These are phyloP conservation scores for Aphaenogaster rudis DNA, from an alignment of 1,140 invertebrate genomes.

Conservation along the genomic window DNA sequence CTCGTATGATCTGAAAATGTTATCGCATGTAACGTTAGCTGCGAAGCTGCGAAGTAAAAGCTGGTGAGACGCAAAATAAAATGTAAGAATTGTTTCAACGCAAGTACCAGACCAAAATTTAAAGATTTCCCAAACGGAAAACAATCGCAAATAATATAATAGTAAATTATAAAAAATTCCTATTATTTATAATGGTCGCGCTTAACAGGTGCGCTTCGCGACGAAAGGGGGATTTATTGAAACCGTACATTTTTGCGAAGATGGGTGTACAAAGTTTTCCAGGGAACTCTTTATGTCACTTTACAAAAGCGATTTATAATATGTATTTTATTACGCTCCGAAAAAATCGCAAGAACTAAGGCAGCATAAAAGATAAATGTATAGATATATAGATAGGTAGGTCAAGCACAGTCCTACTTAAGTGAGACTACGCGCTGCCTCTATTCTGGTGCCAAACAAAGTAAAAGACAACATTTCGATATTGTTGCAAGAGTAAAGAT, in stretches of 20 bases:
- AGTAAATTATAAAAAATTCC: not conserved
- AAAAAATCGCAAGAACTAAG: conserved; percentile 40
- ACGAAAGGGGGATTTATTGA: conserved; percentile 3
- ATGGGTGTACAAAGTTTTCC: not conserved
- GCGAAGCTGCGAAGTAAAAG: conserved; percentile 45
- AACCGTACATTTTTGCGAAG: not conserved
- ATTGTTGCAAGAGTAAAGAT: conserved; percentile 75
- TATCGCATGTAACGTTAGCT: conserved; percentile 12
- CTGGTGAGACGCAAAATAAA: conserved; percentile 45
- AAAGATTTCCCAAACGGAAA: not conserved
- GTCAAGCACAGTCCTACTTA: conserved; percentile 69
- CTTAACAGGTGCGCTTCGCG: not conserved
- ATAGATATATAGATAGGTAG: conserved; percentile 49
- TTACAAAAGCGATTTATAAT: conserved; percentile 25
- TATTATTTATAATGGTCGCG: not conserved
- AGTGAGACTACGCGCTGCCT: conserved; percentile 79
- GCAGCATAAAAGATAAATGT: conserved; percentile 26
- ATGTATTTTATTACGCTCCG: conserved; percentile 24
- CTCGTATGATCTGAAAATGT: conserved; percentile 4
- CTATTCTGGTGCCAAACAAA: conserved; percentile 81
- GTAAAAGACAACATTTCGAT: conserved; percentile 70
- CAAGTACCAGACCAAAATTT: not conserved
- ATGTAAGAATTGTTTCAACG: conserved; percentile 21
- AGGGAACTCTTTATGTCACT: conserved; percentile 10
- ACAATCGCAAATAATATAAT: conserved; percentile 25